phyloP scores from a whole-genome alignment of 1,140 invertebrate genomes.

The Sycophaga agraensis region DNA sequence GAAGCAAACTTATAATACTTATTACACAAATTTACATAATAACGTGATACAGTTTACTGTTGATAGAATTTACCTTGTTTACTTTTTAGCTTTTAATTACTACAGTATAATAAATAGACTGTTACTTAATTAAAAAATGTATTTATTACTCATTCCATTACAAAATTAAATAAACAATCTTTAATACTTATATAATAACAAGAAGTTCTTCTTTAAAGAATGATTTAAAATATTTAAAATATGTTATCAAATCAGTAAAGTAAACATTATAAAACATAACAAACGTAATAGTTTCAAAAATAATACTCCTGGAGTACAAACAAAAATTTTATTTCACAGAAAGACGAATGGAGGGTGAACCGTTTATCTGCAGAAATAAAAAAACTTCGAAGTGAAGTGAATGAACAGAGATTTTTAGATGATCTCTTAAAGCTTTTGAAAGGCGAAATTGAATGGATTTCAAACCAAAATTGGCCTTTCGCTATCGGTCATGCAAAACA shows the following conservation, averaged over 20 bases:
- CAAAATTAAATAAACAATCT: conserved; percentile 23
- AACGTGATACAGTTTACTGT: too few species aligned
- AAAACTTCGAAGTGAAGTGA: conserved; percentile 43
- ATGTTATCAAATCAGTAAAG: too few species aligned
- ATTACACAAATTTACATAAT: too few species aligned
- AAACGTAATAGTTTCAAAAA: not conserved
- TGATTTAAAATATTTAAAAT: too few species aligned
- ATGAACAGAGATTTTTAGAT: conserved; percentile 50
- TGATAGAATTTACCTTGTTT: too few species aligned
- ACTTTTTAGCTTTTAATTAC: too few species aligned
- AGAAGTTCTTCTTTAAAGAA: too few species aligned
- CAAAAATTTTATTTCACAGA: conserved; percentile 33
- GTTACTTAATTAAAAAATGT: too few species aligned
- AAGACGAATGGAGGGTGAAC: conserved; percentile 41
- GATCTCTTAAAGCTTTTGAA: conserved; percentile 50
- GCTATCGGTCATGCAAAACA: conserved; percentile 36
- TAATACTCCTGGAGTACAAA: not conserved
- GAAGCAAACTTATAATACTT: too few species aligned
- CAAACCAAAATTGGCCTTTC: conserved; percentile 53
- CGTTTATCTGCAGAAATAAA: conserved; percentile 39
- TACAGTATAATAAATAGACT: too few species aligned
- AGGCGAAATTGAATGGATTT: conserved; percentile 49
- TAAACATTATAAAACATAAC: conserved; percentile 12
- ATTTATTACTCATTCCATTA: too few species aligned
- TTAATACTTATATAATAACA: too few species aligned